phyloP scores from a whole-genome alignment of 2,888 invertebrate species.

The Hypsopygia costalis region DNA sequence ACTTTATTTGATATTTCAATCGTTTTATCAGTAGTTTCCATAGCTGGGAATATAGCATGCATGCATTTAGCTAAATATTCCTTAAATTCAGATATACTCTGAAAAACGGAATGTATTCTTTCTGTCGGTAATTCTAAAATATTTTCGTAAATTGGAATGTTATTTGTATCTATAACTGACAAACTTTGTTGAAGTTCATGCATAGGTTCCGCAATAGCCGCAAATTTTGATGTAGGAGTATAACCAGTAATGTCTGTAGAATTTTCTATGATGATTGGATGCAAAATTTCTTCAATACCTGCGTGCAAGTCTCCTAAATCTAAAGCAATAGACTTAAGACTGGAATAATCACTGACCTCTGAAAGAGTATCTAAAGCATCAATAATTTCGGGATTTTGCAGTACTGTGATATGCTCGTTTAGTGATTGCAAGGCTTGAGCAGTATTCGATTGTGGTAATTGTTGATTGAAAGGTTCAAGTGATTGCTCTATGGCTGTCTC shows the following conservation, averaged over 20 bases:
- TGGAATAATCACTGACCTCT: slow-evolving; percentile 54
- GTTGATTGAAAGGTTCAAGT: slow-evolving; percentile 28
- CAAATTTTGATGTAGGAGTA: slow-evolving; percentile 42
- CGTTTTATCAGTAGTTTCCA: slow-evolving; percentile 47
- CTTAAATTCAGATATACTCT: slow-evolving; percentile 52
- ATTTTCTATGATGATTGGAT: slow-evolving; percentile 55
- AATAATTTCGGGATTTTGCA: slow-evolving; percentile 55
- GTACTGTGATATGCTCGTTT: slow-evolving; percentile 49
- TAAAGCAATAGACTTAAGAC: slow-evolving; percentile 49
- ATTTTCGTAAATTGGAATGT: slow-evolving; percentile 65
- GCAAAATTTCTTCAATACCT: slow-evolving; percentile 54
- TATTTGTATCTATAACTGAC: slow-evolving; percentile 50
- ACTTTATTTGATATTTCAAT: slow-evolving; percentile 57
- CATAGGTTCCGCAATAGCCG: slow-evolving; percentile 58
- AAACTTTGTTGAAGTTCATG: slow-evolving; percentile 57
- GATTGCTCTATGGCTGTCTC: slow-evolving; percentile 38
- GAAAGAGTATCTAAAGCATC: slow-evolving; percentile 58
- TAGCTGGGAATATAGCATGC: slow-evolving; percentile 46
- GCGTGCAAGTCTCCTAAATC: slow-evolving; percentile 47
- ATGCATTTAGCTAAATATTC: slow-evolving; percentile 51
- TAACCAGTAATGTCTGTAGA: slow-evolving; percentile 37
- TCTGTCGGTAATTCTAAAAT: slow-evolving; percentile 54
- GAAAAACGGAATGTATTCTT: slow-evolving; percentile 49
- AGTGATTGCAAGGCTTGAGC: slow-evolving; percentile 58
- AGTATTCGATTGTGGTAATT: slow-evolving; percentile 32